Evolutionary conservation across 2,888 invertebrate genomes (phyloP).

Genomic region (Polymixis lichenea): DNA sequence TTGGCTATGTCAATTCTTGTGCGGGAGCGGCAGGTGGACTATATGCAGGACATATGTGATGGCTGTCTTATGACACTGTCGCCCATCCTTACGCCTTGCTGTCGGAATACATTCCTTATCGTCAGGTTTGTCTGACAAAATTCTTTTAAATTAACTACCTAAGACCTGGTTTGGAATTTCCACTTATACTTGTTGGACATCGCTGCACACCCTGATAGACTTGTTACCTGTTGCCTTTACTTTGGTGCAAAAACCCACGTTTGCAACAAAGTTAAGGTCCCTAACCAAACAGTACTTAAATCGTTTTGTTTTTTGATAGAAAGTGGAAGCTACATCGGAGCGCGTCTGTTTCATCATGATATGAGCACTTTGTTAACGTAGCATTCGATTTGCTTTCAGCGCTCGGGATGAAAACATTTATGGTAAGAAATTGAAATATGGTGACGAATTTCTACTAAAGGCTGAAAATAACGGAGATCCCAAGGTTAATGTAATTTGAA

Average conservation of each 20-base stretch:
- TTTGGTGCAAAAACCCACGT: not conserved
- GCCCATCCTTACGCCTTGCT: slow-evolving; percentile 87
- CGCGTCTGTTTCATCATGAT: slow-evolving; percentile 12
- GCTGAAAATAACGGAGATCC: slow-evolving; percentile 87
- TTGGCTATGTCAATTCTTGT: slow-evolving; percentile 86
- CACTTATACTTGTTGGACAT: too few species aligned
- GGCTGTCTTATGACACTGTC: slow-evolving; percentile 87
- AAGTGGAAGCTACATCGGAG: not conserved
- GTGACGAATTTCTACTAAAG: slow-evolving; percentile 84
- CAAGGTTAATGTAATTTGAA: slow-evolving; percentile 69
- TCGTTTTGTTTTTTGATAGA: not conserved
- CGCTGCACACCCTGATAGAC: too few species aligned
- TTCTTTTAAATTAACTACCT: not conserved
- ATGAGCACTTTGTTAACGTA: not conserved
- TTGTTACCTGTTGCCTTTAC: too few species aligned
- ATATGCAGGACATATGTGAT: slow-evolving; percentile 84
- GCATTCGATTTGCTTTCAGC: slow-evolving; percentile 69
- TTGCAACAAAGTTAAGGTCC: too few species aligned
- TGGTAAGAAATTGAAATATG: slow-evolving; percentile 84
- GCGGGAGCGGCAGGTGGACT: slow-evolving; percentile 85
- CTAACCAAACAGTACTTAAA: not conserved
- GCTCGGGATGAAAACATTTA: slow-evolving; percentile 73
- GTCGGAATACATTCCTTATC: slow-evolving; percentile 87
- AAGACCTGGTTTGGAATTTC: not conserved
- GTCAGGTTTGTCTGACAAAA: slow-evolving; percentile 72